These are phyloP conservation scores for Halictus quadricinctus DNA, from an alignment of 2,888 invertebrate species.

Conservation along the genomic window DNA sequence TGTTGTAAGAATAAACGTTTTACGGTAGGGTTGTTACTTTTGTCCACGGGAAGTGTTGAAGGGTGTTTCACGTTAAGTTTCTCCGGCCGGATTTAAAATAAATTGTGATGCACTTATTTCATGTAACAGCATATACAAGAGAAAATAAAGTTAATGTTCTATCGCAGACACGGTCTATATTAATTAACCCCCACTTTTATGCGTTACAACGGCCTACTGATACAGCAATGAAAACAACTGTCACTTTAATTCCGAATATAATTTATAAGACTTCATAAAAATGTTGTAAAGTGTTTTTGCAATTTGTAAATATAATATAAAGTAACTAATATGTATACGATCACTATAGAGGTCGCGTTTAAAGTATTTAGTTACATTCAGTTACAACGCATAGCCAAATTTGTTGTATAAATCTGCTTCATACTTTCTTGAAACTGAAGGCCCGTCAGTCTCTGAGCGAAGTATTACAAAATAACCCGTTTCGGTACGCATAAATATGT, in stretches of 20 bases:
- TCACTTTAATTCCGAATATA: neutral
- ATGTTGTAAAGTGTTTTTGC: neutral
- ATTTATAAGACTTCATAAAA: slow-evolving; percentile 18
- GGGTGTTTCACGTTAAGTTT: slow-evolving; percentile 34
- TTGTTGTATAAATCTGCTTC: slow-evolving; percentile 2
- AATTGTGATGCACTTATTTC: slow-evolving; percentile 71
- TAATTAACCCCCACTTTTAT: neutral
- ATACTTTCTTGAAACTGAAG: neutral
- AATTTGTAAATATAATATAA: neutral
- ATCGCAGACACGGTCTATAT: neutral
- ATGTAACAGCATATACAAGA: slow-evolving; percentile 68
- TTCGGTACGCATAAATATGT: neutral
- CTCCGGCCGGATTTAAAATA: slow-evolving; percentile 48
- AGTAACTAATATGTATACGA: neutral
- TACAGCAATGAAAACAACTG: neutral
- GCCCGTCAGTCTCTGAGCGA: slow-evolving; percentile 18
- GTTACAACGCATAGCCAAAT: neutral
- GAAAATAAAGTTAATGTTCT: slow-evolving; percentile 65
- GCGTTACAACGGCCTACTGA: neutral
- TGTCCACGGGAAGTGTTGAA: slow-evolving; percentile 21
- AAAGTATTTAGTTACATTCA: neutral
- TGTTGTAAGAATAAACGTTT: slow-evolving; percentile 52
- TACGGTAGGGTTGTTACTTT: slow-evolving; percentile 32
- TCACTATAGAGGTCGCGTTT: neutral
- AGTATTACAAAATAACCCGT: neutral